Conservation (phyloP, 37 sponge, comb jelly and placozoan genomes). For the Spongilla lacustris region DNA sequence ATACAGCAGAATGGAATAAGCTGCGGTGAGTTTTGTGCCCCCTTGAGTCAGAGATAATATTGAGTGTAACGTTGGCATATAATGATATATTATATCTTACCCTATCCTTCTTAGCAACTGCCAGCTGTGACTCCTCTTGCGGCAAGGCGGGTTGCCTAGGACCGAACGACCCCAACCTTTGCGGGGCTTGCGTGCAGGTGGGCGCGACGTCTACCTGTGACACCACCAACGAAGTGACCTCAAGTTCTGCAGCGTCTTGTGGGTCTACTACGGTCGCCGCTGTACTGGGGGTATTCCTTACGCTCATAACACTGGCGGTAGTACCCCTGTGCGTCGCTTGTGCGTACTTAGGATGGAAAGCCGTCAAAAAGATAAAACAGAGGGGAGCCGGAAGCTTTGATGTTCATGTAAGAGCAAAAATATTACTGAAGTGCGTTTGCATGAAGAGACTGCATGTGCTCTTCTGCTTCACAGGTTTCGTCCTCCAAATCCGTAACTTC, state of each 20-base stretch:
- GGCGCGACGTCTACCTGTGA: neutral
- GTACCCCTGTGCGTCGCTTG: neutral
- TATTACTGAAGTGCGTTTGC: too few species aligned
- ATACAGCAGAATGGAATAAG: constrained; percentile 65
- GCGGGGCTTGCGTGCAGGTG: constrained; percentile 25
- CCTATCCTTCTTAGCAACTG: constrained; percentile 3
- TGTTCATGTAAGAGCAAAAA: constrained; percentile 10
- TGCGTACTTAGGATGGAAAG: constrained; percentile 12
- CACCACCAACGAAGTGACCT: constrained; percentile 16
- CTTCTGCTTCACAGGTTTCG: neutral
- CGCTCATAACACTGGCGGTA: constrained; percentile 19
- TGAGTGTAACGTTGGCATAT: too few species aligned
- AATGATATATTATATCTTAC: neutral
- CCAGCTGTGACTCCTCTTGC: constrained; percentile 47
- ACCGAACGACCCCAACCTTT: constrained; percentile 25
- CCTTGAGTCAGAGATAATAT: too few species aligned
- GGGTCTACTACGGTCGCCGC: neutral
- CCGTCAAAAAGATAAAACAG: constrained; percentile 14
- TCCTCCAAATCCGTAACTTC: neutral
- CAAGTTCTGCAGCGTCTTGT: constrained; percentile 21
- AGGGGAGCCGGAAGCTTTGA: constrained; percentile 43
- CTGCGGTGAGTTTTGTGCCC: constrained; percentile 45
- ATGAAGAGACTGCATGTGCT: neutral
- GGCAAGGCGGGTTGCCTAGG: constrained; percentile 47
- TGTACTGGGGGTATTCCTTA: constrained; percentile 33